phyloP scores from a whole-genome alignment of 37 sponge, comb jelly and placozoan species.

The Beroe forskalii region DNA sequence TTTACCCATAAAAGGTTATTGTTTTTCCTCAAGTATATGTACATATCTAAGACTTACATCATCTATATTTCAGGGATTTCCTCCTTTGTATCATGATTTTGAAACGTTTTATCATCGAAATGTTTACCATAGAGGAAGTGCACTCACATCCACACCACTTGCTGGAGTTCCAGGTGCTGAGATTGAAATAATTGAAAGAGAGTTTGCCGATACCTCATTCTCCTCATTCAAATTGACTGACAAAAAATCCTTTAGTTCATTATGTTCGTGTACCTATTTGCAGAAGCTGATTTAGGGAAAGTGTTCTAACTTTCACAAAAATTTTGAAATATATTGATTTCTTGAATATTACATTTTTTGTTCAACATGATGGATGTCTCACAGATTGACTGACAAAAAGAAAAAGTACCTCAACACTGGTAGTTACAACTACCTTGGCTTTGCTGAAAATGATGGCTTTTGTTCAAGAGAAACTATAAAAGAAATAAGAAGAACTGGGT shows the following conservation, averaged over 20 bases:
- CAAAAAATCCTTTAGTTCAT: no score
- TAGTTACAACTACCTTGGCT: constrained; percentile 97
- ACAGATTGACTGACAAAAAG: constrained; percentile 71
- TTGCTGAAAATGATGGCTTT: constrained; percentile 86
- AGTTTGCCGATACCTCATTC: constrained; percentile 75
- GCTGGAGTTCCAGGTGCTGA: constrained; percentile 80
- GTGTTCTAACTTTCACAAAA: no score
- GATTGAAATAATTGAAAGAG: constrained; percentile 83
- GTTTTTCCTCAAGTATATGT: no score
- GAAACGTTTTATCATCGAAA: constrained; percentile 81
- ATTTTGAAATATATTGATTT: no score
- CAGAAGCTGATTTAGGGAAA: no score
- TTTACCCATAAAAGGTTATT: neutral
- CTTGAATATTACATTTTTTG: no score
- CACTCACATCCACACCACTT: constrained; percentile 86
- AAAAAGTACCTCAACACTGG: constrained; percentile 84
- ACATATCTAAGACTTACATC: no score
- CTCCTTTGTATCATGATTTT: constrained; percentile 65
- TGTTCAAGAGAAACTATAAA: constrained; percentile 73
- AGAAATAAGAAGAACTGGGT: constrained; percentile 63
- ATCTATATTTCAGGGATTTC: constrained; percentile 45
- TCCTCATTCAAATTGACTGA: constrained; percentile 83
- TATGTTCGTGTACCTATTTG: no score
- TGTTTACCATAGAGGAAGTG: constrained; percentile 76
- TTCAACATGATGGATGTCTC: no score